Evolutionary conservation across 2,888 invertebrate genomes (phyloP), one percentile per base, ranked within the genome.

Genomic region (Stenodema calcarata): DNA sequence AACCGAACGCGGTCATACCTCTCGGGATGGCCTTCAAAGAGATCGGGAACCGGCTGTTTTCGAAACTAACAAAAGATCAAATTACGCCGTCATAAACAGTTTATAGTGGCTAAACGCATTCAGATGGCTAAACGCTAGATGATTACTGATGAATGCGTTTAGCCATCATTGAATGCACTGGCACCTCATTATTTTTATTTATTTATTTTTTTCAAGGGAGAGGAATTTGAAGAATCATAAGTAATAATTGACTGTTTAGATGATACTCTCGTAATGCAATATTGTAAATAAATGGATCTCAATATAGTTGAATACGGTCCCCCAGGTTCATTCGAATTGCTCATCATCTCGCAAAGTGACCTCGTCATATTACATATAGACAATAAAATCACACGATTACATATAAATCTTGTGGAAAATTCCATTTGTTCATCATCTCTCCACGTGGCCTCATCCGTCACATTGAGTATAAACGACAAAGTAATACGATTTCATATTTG

Each of bases 41-140:
- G 44, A 88, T 92, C 35, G 88, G 92, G 0, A 90, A 90, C 78
- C 89, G 90, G 11, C 91, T 92, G 1, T 91, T 92, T 88, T 88
- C 89, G 30, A 91, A 91, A 84, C 88, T 91, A 76, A 23, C 78
- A 2, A 86, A 79, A 28, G 27, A 44, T 18, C 62, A 79, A 62
- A 86, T 86, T 44, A 79, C 86, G 7, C 86, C 86, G 4, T 9
- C 73, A n/a, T 84, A 62, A 18, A 62, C n/a, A n/a, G n/a, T n/a
- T n/a, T n/a, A n/a, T n/a, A n/a, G n/a, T n/a, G n/a, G n/a, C n/a
- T n/a, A n/a, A n/a, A n/a, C n/a, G n/a, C n/a, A n/a, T n/a, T n/a
- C n/a, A n/a, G n/a, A n/a, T n/a, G n/a, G n/a, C n/a, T n/a, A n/a
- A n/a, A n/a, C n/a, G n/a, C n/a, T n/a, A n/a, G n/a, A n/a, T n/a